A percentile compares a stretch with the other conserved stretches of the same genome.
Conservation (phyloP, 2,797 vertebrate genomes). For the Rhabdophis nuchalis region DNA sequence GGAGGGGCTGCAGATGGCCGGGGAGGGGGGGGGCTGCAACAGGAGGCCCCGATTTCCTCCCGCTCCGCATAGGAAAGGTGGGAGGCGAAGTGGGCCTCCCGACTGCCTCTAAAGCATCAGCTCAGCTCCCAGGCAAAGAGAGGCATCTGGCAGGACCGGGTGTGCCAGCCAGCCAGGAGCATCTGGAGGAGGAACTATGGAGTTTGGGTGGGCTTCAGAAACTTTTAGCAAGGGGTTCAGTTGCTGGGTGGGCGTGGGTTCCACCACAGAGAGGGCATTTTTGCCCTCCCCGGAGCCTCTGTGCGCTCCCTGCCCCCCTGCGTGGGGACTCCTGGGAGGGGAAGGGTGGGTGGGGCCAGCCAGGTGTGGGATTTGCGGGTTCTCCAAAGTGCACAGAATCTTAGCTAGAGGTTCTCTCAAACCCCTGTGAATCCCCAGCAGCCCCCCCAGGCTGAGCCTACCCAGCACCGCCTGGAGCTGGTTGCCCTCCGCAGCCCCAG, state of each 20-base stretch:
- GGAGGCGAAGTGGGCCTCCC: not conserved
- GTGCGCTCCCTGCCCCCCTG: too few relatives aligned
- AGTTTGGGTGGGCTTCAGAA: not conserved
- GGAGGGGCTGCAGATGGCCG: not conserved
- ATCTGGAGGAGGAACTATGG: not conserved
- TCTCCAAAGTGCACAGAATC: too few relatives aligned
- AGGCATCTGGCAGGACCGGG: not conserved
- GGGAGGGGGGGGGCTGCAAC: too few relatives aligned
- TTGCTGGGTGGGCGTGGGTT: too few relatives aligned
- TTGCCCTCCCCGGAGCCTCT: too few relatives aligned
- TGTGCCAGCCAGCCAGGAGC: not conserved
- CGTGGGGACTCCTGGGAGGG: too few relatives aligned
- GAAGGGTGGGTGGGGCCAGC: too few relatives aligned
- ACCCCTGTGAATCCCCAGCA: too few relatives aligned
- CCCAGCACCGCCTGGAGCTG: not conserved
- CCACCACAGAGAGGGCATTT: too few relatives aligned
- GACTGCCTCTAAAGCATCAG: not conserved
- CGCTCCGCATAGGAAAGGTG: not conserved
- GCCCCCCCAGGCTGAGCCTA: not conserved
- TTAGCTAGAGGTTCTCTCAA: too few relatives aligned
- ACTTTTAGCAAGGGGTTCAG: too few relatives aligned
- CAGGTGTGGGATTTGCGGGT: too few relatives aligned
- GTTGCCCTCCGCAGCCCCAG: not conserved
- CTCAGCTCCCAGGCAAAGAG: not conserved
- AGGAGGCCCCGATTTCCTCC: not conserved